These are phyloP conservation scores for Phalangium opilio DNA, from an alignment of 2,888 invertebrate species.

Conservation along the genomic window DNA sequence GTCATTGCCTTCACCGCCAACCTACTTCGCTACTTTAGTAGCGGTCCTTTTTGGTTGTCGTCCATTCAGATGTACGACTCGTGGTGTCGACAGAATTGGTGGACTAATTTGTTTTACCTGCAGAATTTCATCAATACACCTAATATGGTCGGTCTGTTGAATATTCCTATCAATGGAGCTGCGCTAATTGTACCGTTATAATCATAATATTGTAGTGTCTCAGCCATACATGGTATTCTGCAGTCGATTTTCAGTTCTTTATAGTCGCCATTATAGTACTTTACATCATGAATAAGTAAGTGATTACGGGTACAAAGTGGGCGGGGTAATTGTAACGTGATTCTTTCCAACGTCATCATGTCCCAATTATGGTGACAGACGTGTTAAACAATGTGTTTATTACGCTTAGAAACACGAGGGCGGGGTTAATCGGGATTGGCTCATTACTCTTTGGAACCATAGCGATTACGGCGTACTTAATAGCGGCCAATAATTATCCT, in stretches of 20 bases:
- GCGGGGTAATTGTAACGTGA: no score
- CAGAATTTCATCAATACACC: conserved; percentile 22
- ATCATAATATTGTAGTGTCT: conserved; percentile 17
- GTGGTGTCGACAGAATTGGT: conserved; percentile 22
- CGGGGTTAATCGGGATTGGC: conserved; percentile 10
- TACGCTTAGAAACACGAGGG: conserved; percentile 7
- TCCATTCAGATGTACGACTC: conserved; percentile 19
- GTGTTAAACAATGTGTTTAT: no score
- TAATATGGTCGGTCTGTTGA: conserved; percentile 24
- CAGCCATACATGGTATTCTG: conserved; percentile 23
- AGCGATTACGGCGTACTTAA: conserved; percentile 17
- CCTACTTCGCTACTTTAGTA: conserved; percentile 26
- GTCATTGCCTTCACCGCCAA: conserved; percentile 26
- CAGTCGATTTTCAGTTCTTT: conserved; percentile 22
- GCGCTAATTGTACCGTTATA: no score
- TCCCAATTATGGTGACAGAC: no score
- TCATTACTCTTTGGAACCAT: conserved; percentile 11
- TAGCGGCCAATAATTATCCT: conserved; percentile 19
- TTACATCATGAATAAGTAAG: conserved; percentile 15
- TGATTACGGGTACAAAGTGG: not conserved
- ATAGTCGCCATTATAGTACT: conserved; percentile 18
- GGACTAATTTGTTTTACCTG: conserved; percentile 19
- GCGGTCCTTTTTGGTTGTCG: conserved; percentile 28
- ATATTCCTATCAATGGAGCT: no score
- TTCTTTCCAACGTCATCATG: no score